Evolutionary conservation across 2,113 vertebrate genomes (phyloP), one percentile per base, ranked within the genome.

Genomic region (Gavia stellata): DNA sequence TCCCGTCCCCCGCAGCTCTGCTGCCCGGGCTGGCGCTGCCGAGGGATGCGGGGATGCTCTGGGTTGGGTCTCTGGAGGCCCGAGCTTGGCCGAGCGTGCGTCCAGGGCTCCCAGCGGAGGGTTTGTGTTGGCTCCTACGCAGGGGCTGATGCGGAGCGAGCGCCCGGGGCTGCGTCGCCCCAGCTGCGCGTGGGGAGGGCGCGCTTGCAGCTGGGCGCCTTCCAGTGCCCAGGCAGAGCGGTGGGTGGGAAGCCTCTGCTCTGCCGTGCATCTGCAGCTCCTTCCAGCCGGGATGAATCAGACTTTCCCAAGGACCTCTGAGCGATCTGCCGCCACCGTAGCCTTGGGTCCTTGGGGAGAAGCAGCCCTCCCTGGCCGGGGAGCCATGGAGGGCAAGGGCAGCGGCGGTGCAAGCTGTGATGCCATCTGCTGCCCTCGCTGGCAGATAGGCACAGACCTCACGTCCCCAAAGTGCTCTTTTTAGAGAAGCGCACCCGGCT

Each of bases 381-480:
- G 74, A 86, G 88, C 59, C 14, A 4, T 0, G 28, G 31, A 56
- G 78, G 79, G 26, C 2, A 40, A 83, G 88, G 73, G 59, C 90
- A 56, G 72, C 1, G 0, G 28, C 3, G 1, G 68, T 21, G 58
- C 77, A 56, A 87, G 92, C 73, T 94, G 92, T 0, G 26, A 10
- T 84, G 87, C 88, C 94, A 86, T 92, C 94, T 92, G 95, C 94
- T 67, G 79, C 77, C 88, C 74, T 31, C 1, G 7, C 90, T 94
- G 81, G 29, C 71, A 31, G 58, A 19, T 17, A 10, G 56, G 38
- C 83, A 12, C 81, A 28, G 61, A 12, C 19, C 74, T 34, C 7
- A 0, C 1, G 38, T 62, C 74, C 56, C 52, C 52, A 44, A 0
- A 6, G 14, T 1, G 18, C 42, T 70, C 55, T 4, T 18, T 55